Base-by-base conservation (phyloP, 2,113 vertebrate genomes). In the Nothobranchius furzeri region DNA sequence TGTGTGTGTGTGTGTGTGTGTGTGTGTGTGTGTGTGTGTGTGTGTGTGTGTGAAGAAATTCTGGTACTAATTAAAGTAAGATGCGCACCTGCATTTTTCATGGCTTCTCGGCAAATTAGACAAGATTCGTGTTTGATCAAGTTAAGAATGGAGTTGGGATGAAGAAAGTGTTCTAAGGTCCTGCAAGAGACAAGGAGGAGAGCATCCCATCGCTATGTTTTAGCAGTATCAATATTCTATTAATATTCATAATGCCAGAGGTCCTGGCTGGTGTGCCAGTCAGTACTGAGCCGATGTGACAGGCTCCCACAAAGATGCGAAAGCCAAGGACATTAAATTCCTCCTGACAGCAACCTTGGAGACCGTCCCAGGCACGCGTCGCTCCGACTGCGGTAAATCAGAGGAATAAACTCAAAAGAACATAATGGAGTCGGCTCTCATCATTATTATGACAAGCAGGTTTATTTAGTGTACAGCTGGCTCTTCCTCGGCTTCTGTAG, bases 151-250 rank as follows among this genome's bases (percentile, higher is more conserved):
- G 55, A 15, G 12, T 51, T 6, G 1, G 50, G 6, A 14, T 4
- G 13, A 58, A 43, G 25, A 7, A 17, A 48, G 48, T 13, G 37
- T 55, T 1, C 14, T 54, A 64, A 71, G 59, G 66, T 68, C 57
- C 36, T 48, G 50, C 14, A 60, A 15, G 45, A 12, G 14, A 55
- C 9, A 46, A 47, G 42, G 47, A 35, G 43, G 48, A 43, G 56
- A 8, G 64, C 70, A 79, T 76, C 77, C 67, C 78, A 91, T 89
- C 87, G 85, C 83, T 85, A 84, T 85, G 88, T 94, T 95, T 95
- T 90, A 89, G 91, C 90, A 92, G 87, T 96, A 96, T 96, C 94
- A 94, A 95, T 96, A 95, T 95, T 94, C 94, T 95, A 94, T 94
- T 95, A 96, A 95, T 96, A 94, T 91, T 91, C 92, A 92, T 91